Percentiles rank a stretch among this genome's conserved stretches.
Conservation (phyloP, 2,888 invertebrate species). For the Diloba caeruleocephala region DNA sequence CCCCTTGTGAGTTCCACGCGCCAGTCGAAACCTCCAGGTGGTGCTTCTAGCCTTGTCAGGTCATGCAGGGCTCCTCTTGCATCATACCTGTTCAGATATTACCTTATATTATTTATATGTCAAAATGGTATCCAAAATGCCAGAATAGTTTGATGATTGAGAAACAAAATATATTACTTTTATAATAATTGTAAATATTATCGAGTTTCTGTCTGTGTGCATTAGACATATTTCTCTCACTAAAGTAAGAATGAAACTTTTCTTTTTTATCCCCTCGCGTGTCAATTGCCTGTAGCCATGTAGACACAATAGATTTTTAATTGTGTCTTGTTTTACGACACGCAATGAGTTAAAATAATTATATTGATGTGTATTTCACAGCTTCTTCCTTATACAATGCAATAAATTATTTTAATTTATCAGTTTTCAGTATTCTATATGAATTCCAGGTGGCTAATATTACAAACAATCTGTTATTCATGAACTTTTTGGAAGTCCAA, state of each 20-base stretch:
- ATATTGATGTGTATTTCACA: not conserved
- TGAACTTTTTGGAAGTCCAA: conserved; percentile 44
- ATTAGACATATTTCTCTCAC: too few species aligned
- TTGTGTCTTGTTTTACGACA: too few species aligned
- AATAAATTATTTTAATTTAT: not conserved
- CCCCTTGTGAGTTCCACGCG: conserved; percentile 91
- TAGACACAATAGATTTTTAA: not conserved
- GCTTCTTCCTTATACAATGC: conserved; percentile 5
- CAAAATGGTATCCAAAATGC: conserved; percentile 14
- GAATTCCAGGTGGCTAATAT: too few species aligned
- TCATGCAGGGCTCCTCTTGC: conserved; percentile 97
- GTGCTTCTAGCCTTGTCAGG: conserved; percentile 93
- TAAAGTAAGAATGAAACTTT: too few species aligned
- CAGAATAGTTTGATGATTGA: conserved; percentile 13
- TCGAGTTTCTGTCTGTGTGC: too few species aligned
- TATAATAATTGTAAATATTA: too few species aligned
- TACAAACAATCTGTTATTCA: conserved; percentile 5
- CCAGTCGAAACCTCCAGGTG: conserved; percentile 91
- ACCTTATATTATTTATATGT: conserved; percentile 25
- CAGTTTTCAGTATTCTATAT: conserved; percentile 3
- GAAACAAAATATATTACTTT: too few species aligned
- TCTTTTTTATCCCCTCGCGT: too few species aligned
- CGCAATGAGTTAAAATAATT: not conserved
- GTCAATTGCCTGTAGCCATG: too few species aligned
- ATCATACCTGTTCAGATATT: conserved; percentile 94